Evolutionary conservation across 2,888 invertebrate genomes (phyloP).

Genomic region (Poecilus cupreus): DNA sequence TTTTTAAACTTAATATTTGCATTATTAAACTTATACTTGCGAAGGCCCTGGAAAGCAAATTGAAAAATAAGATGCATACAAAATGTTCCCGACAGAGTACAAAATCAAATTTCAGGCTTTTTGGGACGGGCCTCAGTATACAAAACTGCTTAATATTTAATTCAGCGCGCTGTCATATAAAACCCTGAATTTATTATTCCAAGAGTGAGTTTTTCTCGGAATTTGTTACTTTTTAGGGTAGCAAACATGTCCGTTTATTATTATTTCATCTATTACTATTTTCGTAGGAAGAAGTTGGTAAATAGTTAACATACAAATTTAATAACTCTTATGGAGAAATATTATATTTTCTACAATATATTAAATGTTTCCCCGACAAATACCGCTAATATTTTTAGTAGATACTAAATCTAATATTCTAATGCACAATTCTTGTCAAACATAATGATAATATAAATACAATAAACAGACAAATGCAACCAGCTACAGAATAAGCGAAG

Average conservation of each 20-base stretch:
- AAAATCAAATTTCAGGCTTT: conserved; percentile 19
- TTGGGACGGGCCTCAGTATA: background rate
- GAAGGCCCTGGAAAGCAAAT: background rate
- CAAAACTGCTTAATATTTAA: conserved; percentile 25
- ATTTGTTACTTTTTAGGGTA: background rate
- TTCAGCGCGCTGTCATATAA: conserved; percentile 1
- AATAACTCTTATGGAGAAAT: too few relatives aligned
- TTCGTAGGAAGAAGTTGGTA: background rate
- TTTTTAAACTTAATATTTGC: too few relatives aligned
- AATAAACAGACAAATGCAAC: too few relatives aligned
- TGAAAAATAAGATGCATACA: conserved; percentile 25
- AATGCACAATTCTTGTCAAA: too few relatives aligned
- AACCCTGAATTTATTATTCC: conserved; percentile 26
- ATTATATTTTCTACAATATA: too few relatives aligned
- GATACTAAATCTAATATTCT: too few relatives aligned
- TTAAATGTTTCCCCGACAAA: too few relatives aligned
- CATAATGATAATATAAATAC: too few relatives aligned
- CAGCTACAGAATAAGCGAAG: too few relatives aligned
- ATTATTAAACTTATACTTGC: too few relatives aligned
- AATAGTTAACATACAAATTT: background rate
- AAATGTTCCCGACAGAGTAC: conserved; percentile 4
- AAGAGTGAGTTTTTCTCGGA: background rate
- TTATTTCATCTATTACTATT: conserved; percentile 6
- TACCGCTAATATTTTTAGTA: too few relatives aligned
- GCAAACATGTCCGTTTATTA: conserved; percentile 20